Conservation (phyloP, 2,888 invertebrate species). For the Elegia similella region DNA sequence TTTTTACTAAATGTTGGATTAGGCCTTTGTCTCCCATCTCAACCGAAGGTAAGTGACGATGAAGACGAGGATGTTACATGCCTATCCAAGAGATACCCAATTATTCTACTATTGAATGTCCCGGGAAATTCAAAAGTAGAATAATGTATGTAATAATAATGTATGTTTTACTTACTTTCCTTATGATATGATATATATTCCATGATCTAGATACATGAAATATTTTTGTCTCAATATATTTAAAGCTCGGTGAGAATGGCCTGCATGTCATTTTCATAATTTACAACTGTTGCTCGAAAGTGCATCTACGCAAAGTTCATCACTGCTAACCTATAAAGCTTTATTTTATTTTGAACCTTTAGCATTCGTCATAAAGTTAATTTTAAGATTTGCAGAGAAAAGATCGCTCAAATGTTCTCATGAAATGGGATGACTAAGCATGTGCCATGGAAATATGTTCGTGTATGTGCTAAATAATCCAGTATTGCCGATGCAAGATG, state of each 20-base stretch:
- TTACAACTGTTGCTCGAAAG: conserved; percentile 48
- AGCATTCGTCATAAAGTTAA: not conserved
- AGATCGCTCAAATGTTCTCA: not conserved
- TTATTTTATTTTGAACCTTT: conserved; percentile 11
- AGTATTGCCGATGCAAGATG: conserved; percentile 21
- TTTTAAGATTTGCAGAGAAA: not conserved
- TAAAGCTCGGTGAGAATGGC: conserved; percentile 23
- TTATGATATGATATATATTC: not conserved
- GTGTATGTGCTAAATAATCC: conserved; percentile 19
- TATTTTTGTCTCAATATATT: not conserved
- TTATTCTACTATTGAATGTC: too few relatives aligned
- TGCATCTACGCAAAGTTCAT: conserved; percentile 28
- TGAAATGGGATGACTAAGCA: conserved; percentile 30
- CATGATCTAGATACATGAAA: not conserved
- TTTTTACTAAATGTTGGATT: too few relatives aligned
- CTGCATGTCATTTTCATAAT: conserved; percentile 53
- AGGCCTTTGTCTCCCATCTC: too few relatives aligned
- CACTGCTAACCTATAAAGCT: conserved; percentile 3
- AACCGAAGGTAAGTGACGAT: too few relatives aligned
- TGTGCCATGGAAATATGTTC: conserved; percentile 23
- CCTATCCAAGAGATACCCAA: too few relatives aligned
- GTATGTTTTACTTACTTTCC: too few relatives aligned
- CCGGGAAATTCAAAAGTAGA: too few relatives aligned
- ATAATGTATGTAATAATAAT: too few relatives aligned
- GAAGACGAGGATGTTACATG: too few relatives aligned